phyloP scores from a whole-genome alignment of 2,888 invertebrate species.

The Arctia plantaginis region DNA sequence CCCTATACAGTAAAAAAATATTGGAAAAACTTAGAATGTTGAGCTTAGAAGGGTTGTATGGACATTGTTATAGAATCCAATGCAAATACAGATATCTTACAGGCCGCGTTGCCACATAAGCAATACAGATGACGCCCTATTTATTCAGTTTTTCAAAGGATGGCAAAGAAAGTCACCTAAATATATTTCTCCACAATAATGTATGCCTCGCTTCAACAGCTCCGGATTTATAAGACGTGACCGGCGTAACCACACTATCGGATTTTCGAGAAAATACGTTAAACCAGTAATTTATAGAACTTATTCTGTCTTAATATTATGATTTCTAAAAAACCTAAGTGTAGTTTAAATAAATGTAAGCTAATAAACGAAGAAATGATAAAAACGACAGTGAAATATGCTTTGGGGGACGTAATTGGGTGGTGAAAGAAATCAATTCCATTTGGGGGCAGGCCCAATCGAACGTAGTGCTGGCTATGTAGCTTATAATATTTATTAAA shows the following conservation, averaged over 20 bases:
- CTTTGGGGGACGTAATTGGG: no score
- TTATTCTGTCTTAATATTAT: neutral
- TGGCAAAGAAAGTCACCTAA: neutral
- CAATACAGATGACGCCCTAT: neutral
- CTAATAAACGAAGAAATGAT: no score
- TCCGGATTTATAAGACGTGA: conserved; percentile 12
- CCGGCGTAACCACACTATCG: conserved; percentile 4
- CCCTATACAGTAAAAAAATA: no score
- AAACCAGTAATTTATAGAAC: conserved; percentile 5
- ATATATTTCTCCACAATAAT: conserved; percentile 4
- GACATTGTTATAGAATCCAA: neutral
- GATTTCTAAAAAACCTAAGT: no score
- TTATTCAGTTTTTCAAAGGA: neutral
- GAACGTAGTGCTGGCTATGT: no score
- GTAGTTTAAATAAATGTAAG: no score
- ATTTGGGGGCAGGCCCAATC: no score
- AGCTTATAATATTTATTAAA: no score
- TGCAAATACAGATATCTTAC: neutral
- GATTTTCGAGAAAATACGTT: neutral
- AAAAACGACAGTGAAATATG: no score
- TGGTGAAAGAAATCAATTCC: no score
- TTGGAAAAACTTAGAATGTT: no score
- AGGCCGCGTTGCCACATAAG: neutral
- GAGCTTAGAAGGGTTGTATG: no score
- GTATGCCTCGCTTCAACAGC: neutral